Evolutionary conservation across 2,113 vertebrate species (phyloP).

Genomic region (human (Homo sapiens)): DNA sequence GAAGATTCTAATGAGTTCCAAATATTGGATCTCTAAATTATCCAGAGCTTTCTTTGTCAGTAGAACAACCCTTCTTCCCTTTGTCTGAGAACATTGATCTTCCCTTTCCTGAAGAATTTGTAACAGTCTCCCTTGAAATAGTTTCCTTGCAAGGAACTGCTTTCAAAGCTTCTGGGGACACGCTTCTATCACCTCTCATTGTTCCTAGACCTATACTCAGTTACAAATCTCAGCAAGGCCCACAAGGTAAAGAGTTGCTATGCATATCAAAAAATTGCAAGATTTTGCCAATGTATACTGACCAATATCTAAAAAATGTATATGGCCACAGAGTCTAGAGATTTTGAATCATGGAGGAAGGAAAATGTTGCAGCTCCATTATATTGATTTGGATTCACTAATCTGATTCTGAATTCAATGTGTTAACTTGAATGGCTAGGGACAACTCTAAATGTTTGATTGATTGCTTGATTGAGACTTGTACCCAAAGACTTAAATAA

Average conservation of each 20-base stretch:
- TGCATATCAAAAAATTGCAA: neutral
- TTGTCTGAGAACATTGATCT: neutral
- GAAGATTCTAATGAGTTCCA: neutral
- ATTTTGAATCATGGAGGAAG: neutral
- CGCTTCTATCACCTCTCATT: neutral
- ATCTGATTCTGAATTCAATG: neutral
- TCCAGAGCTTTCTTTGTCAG: neutral
- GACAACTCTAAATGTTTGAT: neutral
- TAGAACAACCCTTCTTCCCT: neutral
- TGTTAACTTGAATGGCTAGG: neutral
- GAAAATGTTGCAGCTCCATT: neutral
- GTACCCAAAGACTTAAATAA: neutral
- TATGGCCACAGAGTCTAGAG: neutral
- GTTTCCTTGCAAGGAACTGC: neutral
- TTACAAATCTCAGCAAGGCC: neutral
- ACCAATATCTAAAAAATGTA: neutral
- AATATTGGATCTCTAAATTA: neutral
- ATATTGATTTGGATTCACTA: neutral
- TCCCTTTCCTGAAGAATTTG: neutral
- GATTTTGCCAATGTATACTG: neutral
- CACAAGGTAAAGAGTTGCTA: neutral
- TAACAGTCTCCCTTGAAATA: neutral
- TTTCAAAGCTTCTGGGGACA: neutral
- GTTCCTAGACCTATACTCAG: neutral
- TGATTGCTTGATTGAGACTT: neutral